A percentile compares a stretch with the other conserved stretches of the same genome.
phyloP scores from a whole-genome alignment of 2,797 vertebrate genomes.

The Darevskia mixta region DNA sequence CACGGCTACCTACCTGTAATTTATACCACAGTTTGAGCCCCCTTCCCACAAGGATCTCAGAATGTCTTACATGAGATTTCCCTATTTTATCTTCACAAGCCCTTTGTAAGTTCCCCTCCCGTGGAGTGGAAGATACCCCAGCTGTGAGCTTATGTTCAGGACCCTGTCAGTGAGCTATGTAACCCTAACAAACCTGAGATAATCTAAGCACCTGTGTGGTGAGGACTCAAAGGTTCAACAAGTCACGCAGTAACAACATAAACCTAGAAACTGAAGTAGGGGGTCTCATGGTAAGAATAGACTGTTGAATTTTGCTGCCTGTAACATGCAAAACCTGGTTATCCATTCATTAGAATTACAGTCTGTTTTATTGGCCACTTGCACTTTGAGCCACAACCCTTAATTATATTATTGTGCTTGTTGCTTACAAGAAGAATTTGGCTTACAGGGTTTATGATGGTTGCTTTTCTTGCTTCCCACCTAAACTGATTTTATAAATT shows the following conservation, averaged over 20 bases:
- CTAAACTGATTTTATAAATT: neutral
- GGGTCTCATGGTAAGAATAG: neutral
- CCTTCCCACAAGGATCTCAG: no score
- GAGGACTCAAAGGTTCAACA: neutral
- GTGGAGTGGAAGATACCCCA: neutral
- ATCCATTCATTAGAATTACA: neutral
- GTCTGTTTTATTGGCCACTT: neutral
- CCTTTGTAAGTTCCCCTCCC: no score
- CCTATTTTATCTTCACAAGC: no score
- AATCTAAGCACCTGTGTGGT: no score
- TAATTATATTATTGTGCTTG: neutral
- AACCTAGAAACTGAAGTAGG: neutral
- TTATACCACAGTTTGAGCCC: no score
- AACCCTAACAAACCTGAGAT: no score
- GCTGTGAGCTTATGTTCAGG: neutral
- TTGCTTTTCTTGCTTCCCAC: neutral
- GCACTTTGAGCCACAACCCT: neutral
- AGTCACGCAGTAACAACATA: neutral
- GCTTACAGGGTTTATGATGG: neutral
- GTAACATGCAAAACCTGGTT: neutral
- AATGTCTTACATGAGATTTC: no score
- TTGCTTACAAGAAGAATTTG: neutral
- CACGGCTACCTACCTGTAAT: no score
- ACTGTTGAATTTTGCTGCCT: neutral
- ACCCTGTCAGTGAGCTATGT: neutral